Evolutionary conservation across 2,888 invertebrate genomes (phyloP), one percentile per base, ranked within the genome.

Genomic region (Ectemnius cavifrons): DNA sequence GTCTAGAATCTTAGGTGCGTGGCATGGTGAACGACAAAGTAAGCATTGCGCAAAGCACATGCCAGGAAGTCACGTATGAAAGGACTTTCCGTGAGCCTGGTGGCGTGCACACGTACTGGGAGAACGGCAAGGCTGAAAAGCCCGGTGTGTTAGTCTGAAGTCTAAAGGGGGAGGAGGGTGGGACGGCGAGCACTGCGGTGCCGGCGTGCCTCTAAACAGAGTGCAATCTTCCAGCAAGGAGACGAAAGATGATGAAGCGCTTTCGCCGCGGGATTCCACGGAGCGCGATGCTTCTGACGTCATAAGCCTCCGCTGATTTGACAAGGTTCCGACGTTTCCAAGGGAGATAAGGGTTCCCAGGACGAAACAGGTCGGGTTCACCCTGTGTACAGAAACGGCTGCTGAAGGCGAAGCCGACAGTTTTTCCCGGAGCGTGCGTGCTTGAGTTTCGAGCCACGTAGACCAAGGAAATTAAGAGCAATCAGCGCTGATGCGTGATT

Each of bases 401-500:
- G 37, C 37, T 37, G 37, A 37, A 37, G 37, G 37, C 37, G 37
- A 37, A 37, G 37, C 37, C 37, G 8, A 37, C 37, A 37, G 8
- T 4, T 27, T 46, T 20, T 27, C 8, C 37, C 52, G 11, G 13
- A 3, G 18, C 28, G 18, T n/a, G 46, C 23, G 56, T n/a, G 57
- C 57, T 82, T 72, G 67, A 67, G 66, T 84, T 88, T 84, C 88
- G 60, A 52, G 52, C 76, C 88, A 88, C 88, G 88, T 88, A 87
- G 70, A 58, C 71, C 56, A 77, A 72, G 76, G 77, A 81, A 88
- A 88, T 88, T 87, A 87, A 85, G 86, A 87, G 80, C 87, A 87
- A 86, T 88, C 87, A 85, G 76, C 73, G 68, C 68, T 83, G 84
- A 86, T 87, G 83, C 81, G 84, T 85, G 84, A 84, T 86, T 83